Evolutionary conservation across 2,888 invertebrate species (phyloP).

Genomic region (Stegophylla sp.): DNA sequence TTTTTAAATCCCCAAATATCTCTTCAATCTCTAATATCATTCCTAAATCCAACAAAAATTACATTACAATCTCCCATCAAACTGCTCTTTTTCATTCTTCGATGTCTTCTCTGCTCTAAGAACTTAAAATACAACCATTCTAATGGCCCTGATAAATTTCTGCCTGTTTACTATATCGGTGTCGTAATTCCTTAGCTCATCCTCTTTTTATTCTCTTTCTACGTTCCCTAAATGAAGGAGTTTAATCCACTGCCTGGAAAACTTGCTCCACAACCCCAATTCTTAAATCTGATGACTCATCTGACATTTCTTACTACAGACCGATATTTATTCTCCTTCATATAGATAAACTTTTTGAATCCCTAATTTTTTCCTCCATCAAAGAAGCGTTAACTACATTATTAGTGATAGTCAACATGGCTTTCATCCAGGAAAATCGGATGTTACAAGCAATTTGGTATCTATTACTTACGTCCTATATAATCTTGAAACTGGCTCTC

Average conservation of each 20-base stretch:
- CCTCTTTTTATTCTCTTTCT: background rate
- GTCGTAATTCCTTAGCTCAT: background rate
- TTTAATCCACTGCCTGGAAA: background rate
- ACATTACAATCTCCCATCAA: background rate
- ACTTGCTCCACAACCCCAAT: background rate
- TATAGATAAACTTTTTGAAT: background rate
- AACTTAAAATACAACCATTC: conserved; percentile 2
- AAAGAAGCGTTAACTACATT: background rate
- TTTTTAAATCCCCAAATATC: background rate
- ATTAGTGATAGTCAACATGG: background rate
- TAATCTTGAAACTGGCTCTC: background rate
- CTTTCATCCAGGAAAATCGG: background rate
- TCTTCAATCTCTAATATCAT: background rate
- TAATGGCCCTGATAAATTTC: background rate
- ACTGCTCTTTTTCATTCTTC: background rate
- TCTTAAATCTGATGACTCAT: too few relatives aligned
- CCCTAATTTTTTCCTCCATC: background rate
- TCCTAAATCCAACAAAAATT: background rate
- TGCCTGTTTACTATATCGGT: background rate
- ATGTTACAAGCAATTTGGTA: background rate
- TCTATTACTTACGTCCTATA: background rate
- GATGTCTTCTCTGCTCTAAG: background rate
- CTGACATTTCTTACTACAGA: too few relatives aligned
- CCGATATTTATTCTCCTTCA: too few relatives aligned
- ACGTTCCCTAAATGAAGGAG: background rate